Percentiles rank a stretch among this genome's conserved stretches.
Evolutionary conservation across 2,113 vertebrate species (phyloP).

Genomic region (Neofelis nebulosa): DNA sequence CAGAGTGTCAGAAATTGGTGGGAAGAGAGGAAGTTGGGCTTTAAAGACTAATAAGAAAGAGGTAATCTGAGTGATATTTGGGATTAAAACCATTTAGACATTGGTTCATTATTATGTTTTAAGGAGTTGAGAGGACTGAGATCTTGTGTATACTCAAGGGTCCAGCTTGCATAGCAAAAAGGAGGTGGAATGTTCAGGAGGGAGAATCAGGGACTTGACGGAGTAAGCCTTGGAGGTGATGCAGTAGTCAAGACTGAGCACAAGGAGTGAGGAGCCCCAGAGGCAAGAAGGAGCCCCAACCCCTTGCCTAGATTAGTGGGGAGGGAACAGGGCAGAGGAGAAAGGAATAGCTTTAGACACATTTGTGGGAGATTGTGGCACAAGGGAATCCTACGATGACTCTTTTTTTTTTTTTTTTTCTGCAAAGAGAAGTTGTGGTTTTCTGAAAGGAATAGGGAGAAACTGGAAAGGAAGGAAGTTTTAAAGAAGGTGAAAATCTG

Average conservation of each 20-base stretch:
- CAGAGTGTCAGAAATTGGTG: background rate
- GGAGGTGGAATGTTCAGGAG: background rate
- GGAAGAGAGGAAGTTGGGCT: background rate
- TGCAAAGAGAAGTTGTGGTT: constrained; percentile 11
- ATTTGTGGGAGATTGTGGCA: background rate
- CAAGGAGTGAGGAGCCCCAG: background rate
- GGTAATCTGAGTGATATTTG: background rate
- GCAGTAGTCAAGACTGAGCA: background rate
- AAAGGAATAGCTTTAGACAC: background rate
- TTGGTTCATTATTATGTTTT: background rate
- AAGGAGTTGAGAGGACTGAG: background rate
- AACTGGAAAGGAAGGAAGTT: background rate
- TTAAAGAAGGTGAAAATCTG: background rate
- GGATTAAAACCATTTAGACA: background rate
- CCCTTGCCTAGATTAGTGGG: background rate
- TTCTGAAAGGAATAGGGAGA: constrained; percentile 11
- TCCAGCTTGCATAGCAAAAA: background rate
- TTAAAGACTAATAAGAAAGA: background rate
- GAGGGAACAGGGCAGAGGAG: background rate
- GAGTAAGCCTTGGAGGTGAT: background rate
- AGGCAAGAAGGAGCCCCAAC: background rate
- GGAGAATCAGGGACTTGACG: background rate
- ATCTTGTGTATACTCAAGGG: background rate
- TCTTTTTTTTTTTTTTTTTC: background rate
- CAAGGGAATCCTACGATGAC: background rate